Evolutionary conservation across 1,140 invertebrate species (phyloP).

Genomic region (Ephestia elutella): DNA sequence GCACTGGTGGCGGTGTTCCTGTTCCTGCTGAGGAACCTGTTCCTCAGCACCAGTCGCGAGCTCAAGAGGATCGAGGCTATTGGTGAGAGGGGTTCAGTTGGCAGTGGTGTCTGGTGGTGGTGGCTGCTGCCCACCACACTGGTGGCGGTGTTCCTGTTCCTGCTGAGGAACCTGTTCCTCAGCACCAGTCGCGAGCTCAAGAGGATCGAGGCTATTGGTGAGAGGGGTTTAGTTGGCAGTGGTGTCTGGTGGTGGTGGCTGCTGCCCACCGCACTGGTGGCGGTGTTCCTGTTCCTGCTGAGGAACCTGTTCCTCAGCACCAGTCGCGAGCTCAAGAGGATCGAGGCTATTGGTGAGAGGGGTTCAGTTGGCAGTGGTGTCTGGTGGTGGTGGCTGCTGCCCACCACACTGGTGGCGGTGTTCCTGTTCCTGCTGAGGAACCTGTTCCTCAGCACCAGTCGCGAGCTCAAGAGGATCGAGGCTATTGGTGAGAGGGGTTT

Average conservation of each 20-base stretch:
- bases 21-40: slow-evolving; percentile 81
- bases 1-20: slow-evolving; percentile 80
- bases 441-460: slow-evolving; percentile 86
- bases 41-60: slow-evolving; percentile 86
- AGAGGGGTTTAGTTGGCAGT: slow-evolving; percentile 80
- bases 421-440: slow-evolving; percentile 81
- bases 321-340: slow-evolving; percentile 87
- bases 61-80: slow-evolving; percentile 89
- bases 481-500: slow-evolving; percentile 85
- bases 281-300: slow-evolving; percentile 80
- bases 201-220: slow-evolving; percentile 87
- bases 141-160: slow-evolving; percentile 79
- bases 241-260: slow-evolving; percentile 81
- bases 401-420: slow-evolving; percentile 80
- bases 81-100: slow-evolving; percentile 82
- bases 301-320: slow-evolving; percentile 84
- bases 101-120: slow-evolving; percentile 81
- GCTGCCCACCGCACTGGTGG: slow-evolving; percentile 82
- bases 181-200: slow-evolving; percentile 88
- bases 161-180: slow-evolving; percentile 85
- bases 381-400: slow-evolving; percentile 82
- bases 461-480: slow-evolving; percentile 88
- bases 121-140: slow-evolving; percentile 82
- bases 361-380: slow-evolving; percentile 81
- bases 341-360: slow-evolving; percentile 85